Evolutionary conservation across 1,140 invertebrate species (phyloP), one percentile per base, ranked within the genome.

Genomic region (Rhopalosiphum maidis): DNA sequence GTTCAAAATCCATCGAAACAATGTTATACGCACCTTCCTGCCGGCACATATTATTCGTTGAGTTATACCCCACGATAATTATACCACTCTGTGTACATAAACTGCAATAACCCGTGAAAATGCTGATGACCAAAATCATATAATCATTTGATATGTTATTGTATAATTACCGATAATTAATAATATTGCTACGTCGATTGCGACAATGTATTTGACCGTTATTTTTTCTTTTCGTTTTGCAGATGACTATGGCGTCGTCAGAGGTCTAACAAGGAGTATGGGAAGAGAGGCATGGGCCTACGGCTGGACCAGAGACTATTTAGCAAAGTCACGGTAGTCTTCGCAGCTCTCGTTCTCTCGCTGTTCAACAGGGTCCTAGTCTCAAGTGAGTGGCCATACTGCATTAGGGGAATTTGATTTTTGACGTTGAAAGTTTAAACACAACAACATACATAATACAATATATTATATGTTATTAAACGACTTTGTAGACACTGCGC

Each of bases 231-330:
- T 54, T 35, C 30, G 0, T n/a, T 86, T 85, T 54, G 0, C 91
- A 93, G 91, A 93, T 93, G 91, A 93, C 91, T 93, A 93, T 93
- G 91, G 91, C 91, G 77, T 93, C 91, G 91, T 93, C 91, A 93
- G 91, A 93, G 91, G 82, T 93, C 82, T 93, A 93, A 93, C 91
- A 93, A 93, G 91, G 91, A 93, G 91, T 93, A 93, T 93, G 91
- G 91, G 91, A 93, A 93, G 91, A 93, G 91, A 93, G 91, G 91
- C 91, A 93, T 93, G 91, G 91, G 91, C 91, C 91, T 86, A 93
- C 91, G 91, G 91, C 91, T 93, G 91, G 91, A 93, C 91, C 91
- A 93, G 91, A 93, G 91, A 93, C 77, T 83, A 93, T 93, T 93
- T 82, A 93, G 91, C 91, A 93, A 93, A 93, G 91, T 93, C 91